These are phyloP conservation scores for Pluvianellus socialis DNA, from an alignment of 2,113 vertebrate species.

Conservation along the genomic window DNA sequence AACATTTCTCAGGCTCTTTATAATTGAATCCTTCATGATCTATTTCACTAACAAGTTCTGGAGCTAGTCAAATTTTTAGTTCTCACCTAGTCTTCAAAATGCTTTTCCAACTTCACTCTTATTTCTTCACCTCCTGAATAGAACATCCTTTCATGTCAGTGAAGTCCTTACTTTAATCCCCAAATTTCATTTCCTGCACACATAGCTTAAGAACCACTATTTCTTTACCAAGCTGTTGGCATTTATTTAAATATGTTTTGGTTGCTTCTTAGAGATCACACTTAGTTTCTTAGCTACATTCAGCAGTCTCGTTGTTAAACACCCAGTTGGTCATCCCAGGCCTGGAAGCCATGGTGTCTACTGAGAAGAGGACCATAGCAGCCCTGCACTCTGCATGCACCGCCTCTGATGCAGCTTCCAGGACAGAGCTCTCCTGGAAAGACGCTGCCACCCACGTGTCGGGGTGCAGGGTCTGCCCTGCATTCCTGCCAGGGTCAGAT, in stretches of 20 bases:
- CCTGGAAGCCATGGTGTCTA: too few relatives aligned
- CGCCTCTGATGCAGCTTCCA: too few relatives aligned
- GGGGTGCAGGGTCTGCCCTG: too few relatives aligned
- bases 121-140: neutral
- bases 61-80: neutral
- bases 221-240: neutral
- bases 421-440: too few relatives aligned
- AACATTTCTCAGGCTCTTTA: neutral
- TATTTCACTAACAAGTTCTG: neutral
- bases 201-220: neutral
- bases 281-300: neutral
- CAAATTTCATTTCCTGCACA: neutral
- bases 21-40: neutral
- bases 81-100: neutral
- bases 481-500: too few relatives aligned
- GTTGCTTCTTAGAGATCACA: neutral
- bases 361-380: too few relatives aligned
- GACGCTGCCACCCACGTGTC: too few relatives aligned
- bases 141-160: neutral
- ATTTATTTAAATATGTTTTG: neutral
- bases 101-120: neutral
- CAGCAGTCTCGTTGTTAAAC: neutral
- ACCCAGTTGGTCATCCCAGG: too few relatives aligned
- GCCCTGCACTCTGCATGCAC: too few relatives aligned
- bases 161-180: neutral